A percentile compares a stretch with the other conserved stretches of the same genome.
These are phyloP conservation scores for Clytia hemisphaerica DNA, from an alignment of 30 jellyfish, hydroid and myxozoan genomes.

Conservation along the genomic window DNA sequence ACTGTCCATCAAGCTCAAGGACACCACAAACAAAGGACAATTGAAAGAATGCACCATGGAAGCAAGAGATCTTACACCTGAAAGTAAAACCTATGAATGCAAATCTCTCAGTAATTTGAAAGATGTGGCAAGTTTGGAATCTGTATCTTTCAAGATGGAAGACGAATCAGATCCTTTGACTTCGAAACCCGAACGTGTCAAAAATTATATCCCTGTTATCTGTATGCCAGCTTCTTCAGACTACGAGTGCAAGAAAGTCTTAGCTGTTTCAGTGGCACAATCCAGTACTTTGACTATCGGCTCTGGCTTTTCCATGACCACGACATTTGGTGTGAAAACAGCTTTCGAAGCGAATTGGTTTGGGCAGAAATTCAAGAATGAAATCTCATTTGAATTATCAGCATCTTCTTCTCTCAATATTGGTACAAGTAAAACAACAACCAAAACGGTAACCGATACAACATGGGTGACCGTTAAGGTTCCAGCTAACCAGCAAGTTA, in stretches of 20 bases:
- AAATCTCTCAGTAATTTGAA: neutral
- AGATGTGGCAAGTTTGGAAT: neutral
- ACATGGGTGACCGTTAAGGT: neutral
- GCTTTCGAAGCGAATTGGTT: too few species aligned
- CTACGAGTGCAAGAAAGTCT: neutral
- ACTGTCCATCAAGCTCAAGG: neutral
- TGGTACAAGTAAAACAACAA: neutral
- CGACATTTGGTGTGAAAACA: too few species aligned
- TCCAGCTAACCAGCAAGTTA: too few species aligned
- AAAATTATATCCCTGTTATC: conserved; percentile 1
- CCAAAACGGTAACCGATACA: neutral
- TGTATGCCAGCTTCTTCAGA: neutral
- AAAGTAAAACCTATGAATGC: too few species aligned
- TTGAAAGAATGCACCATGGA: too few species aligned
- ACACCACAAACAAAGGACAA: too few species aligned
- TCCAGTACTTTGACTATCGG: too few species aligned
- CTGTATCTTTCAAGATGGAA: conserved; percentile 3
- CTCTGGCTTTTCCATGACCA: too few species aligned
- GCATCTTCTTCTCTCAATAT: neutral
- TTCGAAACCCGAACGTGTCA: neutral
- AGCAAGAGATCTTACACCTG: too few species aligned
- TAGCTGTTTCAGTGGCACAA: neutral
- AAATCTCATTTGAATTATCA: too few species aligned
- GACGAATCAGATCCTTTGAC: neutral
- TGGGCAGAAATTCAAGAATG: too few species aligned